phyloP scores from a whole-genome alignment of 2,888 invertebrate species.

The Lasius fuliginosus region DNA sequence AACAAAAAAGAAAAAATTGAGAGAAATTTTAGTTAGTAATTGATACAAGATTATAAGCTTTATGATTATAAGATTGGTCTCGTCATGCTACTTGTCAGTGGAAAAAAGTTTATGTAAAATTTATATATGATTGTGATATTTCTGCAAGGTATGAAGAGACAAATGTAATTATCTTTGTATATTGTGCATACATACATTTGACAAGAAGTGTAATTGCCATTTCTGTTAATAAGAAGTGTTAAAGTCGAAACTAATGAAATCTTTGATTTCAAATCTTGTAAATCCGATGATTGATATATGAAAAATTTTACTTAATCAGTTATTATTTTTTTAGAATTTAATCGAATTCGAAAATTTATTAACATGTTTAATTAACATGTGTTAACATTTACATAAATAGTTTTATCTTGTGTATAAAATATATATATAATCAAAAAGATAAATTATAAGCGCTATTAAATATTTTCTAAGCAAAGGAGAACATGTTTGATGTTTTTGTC shows the following conservation, averaged over 20 bases:
- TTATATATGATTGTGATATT: slow-evolving; percentile 71
- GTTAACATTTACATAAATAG: slow-evolving; percentile 26
- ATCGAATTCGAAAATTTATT: slow-evolving; percentile 31
- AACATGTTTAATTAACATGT: not conserved
- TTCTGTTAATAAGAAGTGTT: slow-evolving; percentile 45
- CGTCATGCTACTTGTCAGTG: slow-evolving; percentile 41
- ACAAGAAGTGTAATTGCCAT: slow-evolving; percentile 24
- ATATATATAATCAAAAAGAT: slow-evolving; percentile 59
- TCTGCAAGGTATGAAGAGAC: slow-evolving; percentile 58
- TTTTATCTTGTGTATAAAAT: slow-evolving; percentile 53
- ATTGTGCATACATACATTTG: slow-evolving; percentile 45
- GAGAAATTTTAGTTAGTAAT: slow-evolving; percentile 4
- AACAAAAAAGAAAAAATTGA: not conserved
- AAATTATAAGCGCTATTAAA: slow-evolving; percentile 56
- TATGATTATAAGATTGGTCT: slow-evolving; percentile 38
- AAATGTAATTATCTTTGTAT: slow-evolving; percentile 50
- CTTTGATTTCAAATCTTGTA: slow-evolving; percentile 33
- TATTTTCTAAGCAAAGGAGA: slow-evolving; percentile 33
- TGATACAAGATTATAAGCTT: slow-evolving; percentile 47
- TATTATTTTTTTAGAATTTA: slow-evolving; percentile 33
- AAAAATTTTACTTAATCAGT: slow-evolving; percentile 32
- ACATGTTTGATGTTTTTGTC: slow-evolving; percentile 43
- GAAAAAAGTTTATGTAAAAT: slow-evolving; percentile 56
- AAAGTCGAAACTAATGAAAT: slow-evolving; percentile 61
- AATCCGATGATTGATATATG: slow-evolving; percentile 52